Evolutionary conservation across 2,888 invertebrate species (phyloP), one percentile per base, ranked within the genome.

Genomic region (Suillia variegata): DNA sequence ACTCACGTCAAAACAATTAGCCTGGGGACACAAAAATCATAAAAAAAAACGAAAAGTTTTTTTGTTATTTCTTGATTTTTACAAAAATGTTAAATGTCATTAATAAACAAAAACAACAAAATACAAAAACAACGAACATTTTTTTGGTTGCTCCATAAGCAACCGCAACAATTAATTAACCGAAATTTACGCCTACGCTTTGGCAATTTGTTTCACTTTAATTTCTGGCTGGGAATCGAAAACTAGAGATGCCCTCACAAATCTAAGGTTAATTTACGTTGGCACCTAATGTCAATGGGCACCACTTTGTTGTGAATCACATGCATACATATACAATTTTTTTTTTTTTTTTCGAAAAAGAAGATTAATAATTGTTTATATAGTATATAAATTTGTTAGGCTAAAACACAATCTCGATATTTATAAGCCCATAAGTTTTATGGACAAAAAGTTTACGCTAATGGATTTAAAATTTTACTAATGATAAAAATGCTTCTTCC

Each of bases 381-480:
- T 12, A 31, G 5, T 31, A 12, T 13, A 49, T 12, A 49, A 5
- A 45, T 45, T 45, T 21, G n/a, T 8, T 20, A 21, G 10, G 8
- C 22, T 18, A 49, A 49, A 21, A 15, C 24, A 21, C n/a, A n/a
- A n/a, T n/a, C n/a, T n/a, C n/a, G n/a, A n/a, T n/a, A n/a, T n/a
- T n/a, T n/a, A n/a, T n/a, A n/a, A n/a, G n/a, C n/a, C n/a, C n/a
- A n/a, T n/a, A n/a, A n/a, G n/a, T n/a, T n/a, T n/a, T n/a, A n/a
- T n/a, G n/a, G n/a, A n/a, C n/a, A n/a, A n/a, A n/a, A n/a, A n/a
- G 38, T 48, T 45, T 51, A 21, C 33, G 50, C 53, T 61, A 61
- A 61, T 61, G 60, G 56, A 53, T 61, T 61, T 48, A 24, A 22
- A 49, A 54, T 60, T 53, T 26, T 12, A 47, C 60, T 56, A 60